A percentile compares a stretch with the other conserved stretches of the same genome.
phyloP scores from a whole-genome alignment of 2,113 vertebrate genomes.

The Todiramphus saurophagus region DNA sequence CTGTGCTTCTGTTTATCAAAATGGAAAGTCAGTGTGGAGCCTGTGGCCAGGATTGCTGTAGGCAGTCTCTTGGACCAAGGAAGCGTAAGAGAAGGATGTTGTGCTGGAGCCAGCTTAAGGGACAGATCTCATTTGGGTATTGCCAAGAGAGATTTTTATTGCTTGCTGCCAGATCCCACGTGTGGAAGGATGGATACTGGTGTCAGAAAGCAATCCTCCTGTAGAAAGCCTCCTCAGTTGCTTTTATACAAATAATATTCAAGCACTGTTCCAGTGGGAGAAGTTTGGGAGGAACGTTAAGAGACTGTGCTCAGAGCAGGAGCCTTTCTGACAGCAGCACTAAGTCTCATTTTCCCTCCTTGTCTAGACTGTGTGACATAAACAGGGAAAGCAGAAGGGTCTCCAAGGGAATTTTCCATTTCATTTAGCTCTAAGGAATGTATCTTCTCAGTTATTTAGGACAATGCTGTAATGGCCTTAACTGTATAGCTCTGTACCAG shows the following conservation, averaged over 20 bases:
- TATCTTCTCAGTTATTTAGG: constrained; percentile 23
- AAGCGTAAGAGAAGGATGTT: background rate
- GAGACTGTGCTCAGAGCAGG: background rate
- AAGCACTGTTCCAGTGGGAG: background rate
- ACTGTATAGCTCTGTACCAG: constrained; percentile 12
- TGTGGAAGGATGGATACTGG: background rate
- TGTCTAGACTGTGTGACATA: constrained; percentile 26
- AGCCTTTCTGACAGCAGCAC: background rate
- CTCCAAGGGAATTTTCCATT: constrained; percentile 44
- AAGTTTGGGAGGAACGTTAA: background rate
- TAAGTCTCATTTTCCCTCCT: background rate
- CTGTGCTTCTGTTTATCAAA: constrained; percentile 23
- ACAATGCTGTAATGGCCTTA: constrained; percentile 16
- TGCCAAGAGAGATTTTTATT: background rate
- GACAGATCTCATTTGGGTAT: background rate
- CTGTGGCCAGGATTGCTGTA: background rate
- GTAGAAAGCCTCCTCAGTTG: background rate
- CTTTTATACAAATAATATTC: background rate
- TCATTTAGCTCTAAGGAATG: constrained; percentile 27
- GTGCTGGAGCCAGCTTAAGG: background rate
- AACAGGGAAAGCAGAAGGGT: constrained; percentile 16
- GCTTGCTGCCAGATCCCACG: background rate
- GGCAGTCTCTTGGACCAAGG: background rate
- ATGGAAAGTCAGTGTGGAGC: background rate
- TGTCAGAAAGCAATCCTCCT: background rate